Conservation (phyloP, 2,888 invertebrate genomes). For the Chironomus riparius region DNA sequence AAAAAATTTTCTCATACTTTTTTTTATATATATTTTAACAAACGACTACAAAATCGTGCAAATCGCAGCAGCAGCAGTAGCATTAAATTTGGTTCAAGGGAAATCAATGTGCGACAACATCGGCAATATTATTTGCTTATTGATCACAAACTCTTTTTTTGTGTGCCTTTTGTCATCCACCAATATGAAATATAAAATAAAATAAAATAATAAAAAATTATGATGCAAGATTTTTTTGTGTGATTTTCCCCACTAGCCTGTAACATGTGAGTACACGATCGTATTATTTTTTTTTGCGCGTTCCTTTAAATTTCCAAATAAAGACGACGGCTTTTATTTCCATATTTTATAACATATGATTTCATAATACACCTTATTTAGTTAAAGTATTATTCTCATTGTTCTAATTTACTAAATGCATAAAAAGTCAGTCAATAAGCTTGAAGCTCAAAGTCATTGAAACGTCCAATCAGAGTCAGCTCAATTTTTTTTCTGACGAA, state of each 20-base stretch:
- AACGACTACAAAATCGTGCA: neutral
- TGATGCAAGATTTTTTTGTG: constrained; percentile 9
- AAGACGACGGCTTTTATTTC: constrained; percentile 4
- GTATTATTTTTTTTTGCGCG: neutral
- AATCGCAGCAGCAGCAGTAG: neutral
- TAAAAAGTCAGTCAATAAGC: neutral
- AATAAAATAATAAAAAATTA: neutral
- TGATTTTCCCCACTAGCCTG: neutral
- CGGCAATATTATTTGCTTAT: neutral
- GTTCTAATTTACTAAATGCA: neutral
- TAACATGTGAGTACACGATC: neutral
- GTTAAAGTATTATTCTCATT: neutral
- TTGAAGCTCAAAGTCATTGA: neutral
- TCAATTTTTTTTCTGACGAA: neutral
- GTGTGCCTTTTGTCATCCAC: neutral
- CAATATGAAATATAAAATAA: neutral
- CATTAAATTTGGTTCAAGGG: constrained; percentile 2
- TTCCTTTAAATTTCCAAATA: constrained; percentile 5
- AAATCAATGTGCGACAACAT: neutral
- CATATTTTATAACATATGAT: neutral
- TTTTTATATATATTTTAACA: neutral
- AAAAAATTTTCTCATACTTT: no score
- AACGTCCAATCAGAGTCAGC: neutral
- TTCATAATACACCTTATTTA: neutral
- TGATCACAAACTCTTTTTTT: neutral